These are phyloP conservation scores for Corythornis vintsioides DNA, from an alignment of 2,113 vertebrate genomes.

Conservation along the genomic window DNA sequence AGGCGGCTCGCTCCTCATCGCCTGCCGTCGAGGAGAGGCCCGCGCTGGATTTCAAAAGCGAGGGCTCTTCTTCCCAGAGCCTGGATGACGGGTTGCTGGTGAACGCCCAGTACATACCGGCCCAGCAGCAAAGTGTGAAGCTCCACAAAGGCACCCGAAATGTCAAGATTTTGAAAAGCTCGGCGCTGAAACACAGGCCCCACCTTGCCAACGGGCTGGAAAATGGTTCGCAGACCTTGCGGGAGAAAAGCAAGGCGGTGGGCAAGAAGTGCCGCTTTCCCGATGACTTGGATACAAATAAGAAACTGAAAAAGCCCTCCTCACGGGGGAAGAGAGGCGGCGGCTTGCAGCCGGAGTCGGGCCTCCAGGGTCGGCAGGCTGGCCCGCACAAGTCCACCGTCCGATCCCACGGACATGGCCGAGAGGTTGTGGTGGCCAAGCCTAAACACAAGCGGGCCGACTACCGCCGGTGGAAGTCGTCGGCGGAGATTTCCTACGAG, in stretches of 20 bases:
- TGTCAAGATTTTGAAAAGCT: slow-evolving; percentile 75
- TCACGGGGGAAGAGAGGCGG: slow-evolving; percentile 72
- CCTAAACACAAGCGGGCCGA: slow-evolving; percentile 87
- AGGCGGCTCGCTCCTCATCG: background rate
- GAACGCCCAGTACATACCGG: slow-evolving; percentile 74
- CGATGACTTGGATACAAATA: slow-evolving; percentile 79
- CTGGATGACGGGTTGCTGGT: slow-evolving; percentile 80
- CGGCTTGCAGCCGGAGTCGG: slow-evolving; percentile 68
- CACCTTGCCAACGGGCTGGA: slow-evolving; percentile 63
- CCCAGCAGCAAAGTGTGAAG: slow-evolving; percentile 74
- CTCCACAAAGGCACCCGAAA: slow-evolving; percentile 76
- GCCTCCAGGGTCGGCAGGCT: slow-evolving; percentile 64
- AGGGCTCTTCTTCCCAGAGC: slow-evolving; percentile 84
- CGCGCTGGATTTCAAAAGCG: slow-evolving; percentile 74
- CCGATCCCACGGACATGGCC: slow-evolving; percentile 71
- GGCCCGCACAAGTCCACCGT: slow-evolving; percentile 24
- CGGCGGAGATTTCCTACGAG: slow-evolving; percentile 80
- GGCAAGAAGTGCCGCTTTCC: slow-evolving; percentile 78
- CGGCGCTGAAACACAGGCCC: slow-evolving; percentile 59
- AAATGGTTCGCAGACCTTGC: slow-evolving; percentile 47
- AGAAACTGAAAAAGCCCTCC: slow-evolving; percentile 77
- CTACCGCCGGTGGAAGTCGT: slow-evolving; percentile 80
- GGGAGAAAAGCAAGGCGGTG: slow-evolving; percentile 69
- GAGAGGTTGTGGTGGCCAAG: slow-evolving; percentile 84
- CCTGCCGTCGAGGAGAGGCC: slow-evolving; percentile 68